Evolutionary conservation across 2,888 invertebrate genomes (phyloP), one percentile per base, ranked within the genome.

Genomic region (Acrocyrtus sp.): DNA sequence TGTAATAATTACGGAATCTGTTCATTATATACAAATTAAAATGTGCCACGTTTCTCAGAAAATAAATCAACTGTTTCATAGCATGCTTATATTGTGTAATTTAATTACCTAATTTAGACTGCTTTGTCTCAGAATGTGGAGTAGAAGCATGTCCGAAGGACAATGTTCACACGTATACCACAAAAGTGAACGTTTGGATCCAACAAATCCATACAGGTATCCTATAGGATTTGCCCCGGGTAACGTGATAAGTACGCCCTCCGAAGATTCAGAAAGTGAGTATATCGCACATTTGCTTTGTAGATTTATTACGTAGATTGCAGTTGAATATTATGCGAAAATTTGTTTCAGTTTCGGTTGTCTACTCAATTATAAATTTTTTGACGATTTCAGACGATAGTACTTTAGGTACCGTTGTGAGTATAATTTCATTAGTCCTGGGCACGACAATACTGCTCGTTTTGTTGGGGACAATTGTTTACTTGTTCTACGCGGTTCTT

Each of bases 401-500:
- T 22, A 24, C 67, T 5, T 62, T 67, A 15, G 21, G 19, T 10
- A 45, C n/a, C n/a, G n/a, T n/a, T n/a, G n/a, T n/a, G n/a, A n/a
- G n/a, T n/a, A n/a, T n/a, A n/a, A n/a, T n/a, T n/a, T n/a, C n/a
- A n/a, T n/a, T n/a, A n/a, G n/a, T 61, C 2, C 29, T 54, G 27
- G 68, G 72, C 8, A 29, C 47, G 5, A n/a, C 69, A 1, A 41
- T 72, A 12, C 58, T 67, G 5, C 24, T 61, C 0, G 61, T 69
- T 17, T 73, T 69, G 48, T 21, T 76, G 8, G 48, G 41, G 27
- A 47, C 72, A 17, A 27, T 61, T 8, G 2, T 54, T 22, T 69
- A 68, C 58, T 34, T 73, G 34, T 6, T 47, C 1, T 72, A 66
- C 39, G 58, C 66, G 1, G 39, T 61, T 1, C 22, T 73, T 1